A percentile compares a stretch with the other conserved stretches of the same genome.
These are phyloP conservation scores for Branchellion lobata DNA, from an alignment of 2,888 invertebrate species.

Conservation along the genomic window DNA sequence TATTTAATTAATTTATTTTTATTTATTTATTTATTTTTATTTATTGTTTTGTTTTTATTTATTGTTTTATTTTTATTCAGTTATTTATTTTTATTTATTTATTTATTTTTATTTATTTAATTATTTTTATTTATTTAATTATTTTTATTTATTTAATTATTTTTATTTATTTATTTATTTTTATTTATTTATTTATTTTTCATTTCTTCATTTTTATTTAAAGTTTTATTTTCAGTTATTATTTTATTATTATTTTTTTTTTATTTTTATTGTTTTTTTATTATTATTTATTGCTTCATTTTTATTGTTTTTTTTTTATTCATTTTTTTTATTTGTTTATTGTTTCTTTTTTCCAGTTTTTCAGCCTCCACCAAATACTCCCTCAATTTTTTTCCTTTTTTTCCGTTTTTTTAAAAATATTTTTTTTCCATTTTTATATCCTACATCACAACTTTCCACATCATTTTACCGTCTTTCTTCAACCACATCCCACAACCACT, in stretches of 20 bases:
- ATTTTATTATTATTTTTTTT: conserved; percentile 3
- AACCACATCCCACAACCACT: too few species aligned
- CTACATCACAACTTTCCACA: too few species aligned
- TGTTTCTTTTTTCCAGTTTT: neutral
- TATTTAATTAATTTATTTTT: neutral
- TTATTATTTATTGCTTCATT: too few species aligned
- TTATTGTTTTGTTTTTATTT: neutral
- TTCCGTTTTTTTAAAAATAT: too few species aligned
- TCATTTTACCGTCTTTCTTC: too few species aligned
- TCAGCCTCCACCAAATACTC: neutral
- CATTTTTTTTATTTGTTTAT: neutral
- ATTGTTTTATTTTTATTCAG: neutral
- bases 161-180: neutral
- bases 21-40: neutral
- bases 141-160: neutral
- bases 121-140: neutral
- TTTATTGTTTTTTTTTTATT: too few species aligned
- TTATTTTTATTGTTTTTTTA: neutral
- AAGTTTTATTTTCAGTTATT: neutral
- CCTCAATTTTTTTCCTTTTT: too few species aligned
- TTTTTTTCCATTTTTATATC: too few species aligned
- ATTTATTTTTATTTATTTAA: neutral
- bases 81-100: neutral
- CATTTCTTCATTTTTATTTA: neutral
- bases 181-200: neutral